Evolutionary conservation across 2,888 invertebrate species (phyloP).

Genomic region (Pantelozetes paolii): DNA sequence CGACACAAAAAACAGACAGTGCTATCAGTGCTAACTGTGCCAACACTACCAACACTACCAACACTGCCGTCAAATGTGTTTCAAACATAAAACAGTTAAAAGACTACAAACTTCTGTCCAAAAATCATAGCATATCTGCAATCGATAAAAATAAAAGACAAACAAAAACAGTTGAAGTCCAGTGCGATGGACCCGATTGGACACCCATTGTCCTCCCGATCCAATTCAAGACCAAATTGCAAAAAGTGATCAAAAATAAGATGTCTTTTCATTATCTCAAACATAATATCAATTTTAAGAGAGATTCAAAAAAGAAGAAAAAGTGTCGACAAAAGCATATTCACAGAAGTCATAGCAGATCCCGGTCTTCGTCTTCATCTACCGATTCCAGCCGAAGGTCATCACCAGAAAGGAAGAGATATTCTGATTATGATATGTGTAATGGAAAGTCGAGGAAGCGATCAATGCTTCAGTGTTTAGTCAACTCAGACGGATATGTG

Average conservation of each 20-base stretch:
- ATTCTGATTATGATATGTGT: background rate
- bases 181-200: conserved; percentile 37
- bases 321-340: background rate
- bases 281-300: background rate
- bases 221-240: conserved; percentile 17
- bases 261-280: background rate
- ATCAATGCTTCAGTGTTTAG: conserved; percentile 47
- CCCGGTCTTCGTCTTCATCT: background rate
- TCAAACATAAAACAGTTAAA: background rate
- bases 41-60: background rate
- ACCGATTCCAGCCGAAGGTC: background rate
- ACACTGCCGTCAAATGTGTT: background rate
- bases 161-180: conserved; percentile 30
- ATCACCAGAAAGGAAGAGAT: background rate
- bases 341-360: background rate
- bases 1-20: too few relatives aligned
- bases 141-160: conserved; percentile 12
- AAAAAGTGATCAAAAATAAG: conserved; percentile 12
- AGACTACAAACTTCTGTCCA: conserved; percentile 9
- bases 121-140: background rate
- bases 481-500: conserved; percentile 48
- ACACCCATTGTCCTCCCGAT: conserved; percentile 19
- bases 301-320: background rate
- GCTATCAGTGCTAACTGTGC: too few relatives aligned
- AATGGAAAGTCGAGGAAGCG: conserved; percentile 36